phyloP scores from a whole-genome alignment of 2,888 invertebrate genomes.

The Oscheius sp. region DNA sequence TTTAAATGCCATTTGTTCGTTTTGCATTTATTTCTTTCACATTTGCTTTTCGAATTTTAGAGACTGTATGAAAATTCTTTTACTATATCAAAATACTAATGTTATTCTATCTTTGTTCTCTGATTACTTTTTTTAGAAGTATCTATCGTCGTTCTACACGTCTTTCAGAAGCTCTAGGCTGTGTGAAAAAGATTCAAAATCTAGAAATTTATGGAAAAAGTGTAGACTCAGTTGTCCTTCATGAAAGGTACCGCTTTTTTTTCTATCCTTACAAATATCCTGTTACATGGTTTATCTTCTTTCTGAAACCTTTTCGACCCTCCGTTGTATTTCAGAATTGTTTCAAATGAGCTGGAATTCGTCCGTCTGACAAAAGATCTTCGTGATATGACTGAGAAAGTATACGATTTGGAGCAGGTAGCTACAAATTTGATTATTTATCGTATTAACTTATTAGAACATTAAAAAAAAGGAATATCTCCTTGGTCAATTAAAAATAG shows the following conservation, averaged over 20 bases:
- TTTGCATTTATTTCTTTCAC: no score
- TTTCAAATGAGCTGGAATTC: neutral
- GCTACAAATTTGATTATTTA: neutral
- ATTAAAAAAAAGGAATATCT: constrained; percentile 4
- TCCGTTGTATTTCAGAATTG: neutral
- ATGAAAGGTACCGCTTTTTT: constrained; percentile 7
- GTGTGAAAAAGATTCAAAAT: constrained; percentile 7
- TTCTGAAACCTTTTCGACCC: neutral
- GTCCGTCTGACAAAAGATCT: neutral
- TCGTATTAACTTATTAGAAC: neutral
- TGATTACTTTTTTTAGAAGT: neutral
- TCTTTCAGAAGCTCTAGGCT: constrained; percentile 9
- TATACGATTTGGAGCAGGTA: constrained; percentile 14
- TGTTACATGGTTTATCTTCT: neutral
- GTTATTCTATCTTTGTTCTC: neutral
- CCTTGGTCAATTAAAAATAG: neutral
- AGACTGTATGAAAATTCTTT: no score
- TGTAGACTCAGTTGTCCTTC: neutral
- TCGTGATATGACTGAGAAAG: constrained; percentile 1
- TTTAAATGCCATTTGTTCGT: no score
- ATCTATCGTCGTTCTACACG: constrained; percentile 7
- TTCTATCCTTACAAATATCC: no score
- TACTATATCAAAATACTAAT: no score
- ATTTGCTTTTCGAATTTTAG: no score
- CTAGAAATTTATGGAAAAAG: neutral